Base-by-base conservation (phyloP, 1,140 invertebrate species). In the Chionoecetes opilio region DNA sequence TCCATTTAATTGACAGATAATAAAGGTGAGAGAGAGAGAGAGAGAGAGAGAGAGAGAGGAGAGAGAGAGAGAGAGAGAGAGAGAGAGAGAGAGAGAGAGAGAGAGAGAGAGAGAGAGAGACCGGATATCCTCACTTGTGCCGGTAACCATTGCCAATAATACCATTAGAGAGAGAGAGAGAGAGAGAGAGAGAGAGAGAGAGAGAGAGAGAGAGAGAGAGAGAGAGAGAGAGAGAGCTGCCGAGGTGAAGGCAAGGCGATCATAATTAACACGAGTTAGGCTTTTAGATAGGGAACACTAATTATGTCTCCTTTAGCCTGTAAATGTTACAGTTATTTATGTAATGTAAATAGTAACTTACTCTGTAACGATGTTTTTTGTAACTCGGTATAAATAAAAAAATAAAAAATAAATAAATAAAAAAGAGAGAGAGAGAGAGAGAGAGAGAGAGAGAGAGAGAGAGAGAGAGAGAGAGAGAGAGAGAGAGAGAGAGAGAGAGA, bases 21-120 rank as follows among this genome's bases (percentile, higher is more conserved):
- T n/a, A n/a, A n/a, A n/a, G n/a, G n/a, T n/a, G n/a, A n/a, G n/a
- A n/a, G n/a, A n/a, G n/a, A n/a, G n/a, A n/a, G n/a, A n/a, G n/a
- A n/a, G n/a, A n/a, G 53, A 63, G 53, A 63, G 53, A 63, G 53
- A 63, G 53, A 63, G 53, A 75, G 63, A 75, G 63, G 63, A 75
- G 63, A 75, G 63, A 75, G 63, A 75, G 63, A 75, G 63, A 75
- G 63, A 75, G 63, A 75, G 63, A 75, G 63, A 75, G 63, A 75
- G 63, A 75, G 63, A 75, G 63, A 75, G 63, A 75, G 63, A 75
- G 63, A 75, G 63, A 75, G 63, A 75, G 63, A 75, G 63, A 75
- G 63, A 75, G 63, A 75, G 63, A 75, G 63, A 75, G 63, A 75
- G 63, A 75, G 63, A 75, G 63, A 75, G 63, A 75, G n/a, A 2